These are phyloP conservation scores for Drymonia ruficornis DNA, from an alignment of 2,888 invertebrate species.

Conservation along the genomic window DNA sequence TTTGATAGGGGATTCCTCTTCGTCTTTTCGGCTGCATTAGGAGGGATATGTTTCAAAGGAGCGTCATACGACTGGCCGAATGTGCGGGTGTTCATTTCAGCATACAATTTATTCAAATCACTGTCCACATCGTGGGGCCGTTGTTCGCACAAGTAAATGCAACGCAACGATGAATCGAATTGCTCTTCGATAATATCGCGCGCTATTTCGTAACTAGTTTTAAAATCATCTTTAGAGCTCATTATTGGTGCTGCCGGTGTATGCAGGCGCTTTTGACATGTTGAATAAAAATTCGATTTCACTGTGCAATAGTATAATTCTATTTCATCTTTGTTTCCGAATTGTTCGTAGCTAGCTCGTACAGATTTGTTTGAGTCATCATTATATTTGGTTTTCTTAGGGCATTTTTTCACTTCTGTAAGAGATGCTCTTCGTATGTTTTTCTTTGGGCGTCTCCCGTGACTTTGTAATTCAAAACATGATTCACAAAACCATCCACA, in stretches of 20 bases:
- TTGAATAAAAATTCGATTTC: constrained; percentile 22
- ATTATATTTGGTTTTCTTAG: constrained; percentile 16
- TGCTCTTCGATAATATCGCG: constrained; percentile 23
- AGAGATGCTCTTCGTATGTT: constrained; percentile 29
- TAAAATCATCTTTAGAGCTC: constrained; percentile 19
- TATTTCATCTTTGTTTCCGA: constrained; percentile 17
- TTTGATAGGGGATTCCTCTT: constrained; percentile 31
- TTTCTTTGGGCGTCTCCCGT: constrained; percentile 1
- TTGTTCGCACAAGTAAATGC: constrained; percentile 28
- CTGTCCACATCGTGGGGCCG: constrained; percentile 21
- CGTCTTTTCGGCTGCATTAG: constrained; percentile 22
- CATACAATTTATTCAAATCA: constrained; percentile 25
- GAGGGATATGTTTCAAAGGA: constrained; percentile 27
- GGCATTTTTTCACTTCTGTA: constrained; percentile 18
- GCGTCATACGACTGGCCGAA: constrained; percentile 39
- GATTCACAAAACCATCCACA: constrained; percentile 22
- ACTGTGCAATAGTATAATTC: constrained; percentile 33
- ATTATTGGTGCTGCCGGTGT: constrained; percentile 8
- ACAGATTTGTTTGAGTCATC: constrained; percentile 11
- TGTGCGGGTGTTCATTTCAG: constrained; percentile 24
- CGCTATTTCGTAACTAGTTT: constrained; percentile 25
- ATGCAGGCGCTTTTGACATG: constrained; percentile 17
- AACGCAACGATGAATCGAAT: constrained; percentile 29
- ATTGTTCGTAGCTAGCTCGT: background rate
- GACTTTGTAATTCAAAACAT: constrained; percentile 1